phyloP scores from a whole-genome alignment of 2,113 vertebrate genomes.

The Emydura subglobosa region DNA sequence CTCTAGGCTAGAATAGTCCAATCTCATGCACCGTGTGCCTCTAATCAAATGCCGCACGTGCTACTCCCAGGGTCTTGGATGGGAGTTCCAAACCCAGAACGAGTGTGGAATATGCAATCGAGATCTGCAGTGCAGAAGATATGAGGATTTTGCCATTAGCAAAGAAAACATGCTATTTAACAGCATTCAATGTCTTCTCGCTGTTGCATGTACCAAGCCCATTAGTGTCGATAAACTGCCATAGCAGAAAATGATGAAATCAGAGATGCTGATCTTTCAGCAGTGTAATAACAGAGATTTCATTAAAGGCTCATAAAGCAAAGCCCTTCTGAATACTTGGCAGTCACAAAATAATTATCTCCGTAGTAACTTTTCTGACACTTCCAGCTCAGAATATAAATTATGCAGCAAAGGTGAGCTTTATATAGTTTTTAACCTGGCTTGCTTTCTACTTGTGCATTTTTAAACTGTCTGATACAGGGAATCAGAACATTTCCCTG shows the following conservation, averaged over 20 bases:
- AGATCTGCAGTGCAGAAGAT: background rate
- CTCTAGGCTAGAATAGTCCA: background rate
- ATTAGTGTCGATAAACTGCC: background rate
- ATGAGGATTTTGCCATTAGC: background rate
- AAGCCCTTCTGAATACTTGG: background rate
- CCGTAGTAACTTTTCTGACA: background rate
- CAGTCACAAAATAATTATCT: slow-evolving; percentile 25
- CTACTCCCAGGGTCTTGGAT: background rate
- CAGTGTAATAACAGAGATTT: background rate
- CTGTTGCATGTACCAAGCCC: accelerated
- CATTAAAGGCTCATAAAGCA: slow-evolving; percentile 35
- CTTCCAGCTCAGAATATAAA: background rate
- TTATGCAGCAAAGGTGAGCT: background rate
- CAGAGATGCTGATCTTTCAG: background rate
- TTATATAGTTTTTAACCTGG: background rate
- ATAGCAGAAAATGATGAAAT: background rate
- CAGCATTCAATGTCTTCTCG: background rate
- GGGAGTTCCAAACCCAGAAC: background rate
- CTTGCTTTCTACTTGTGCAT: background rate
- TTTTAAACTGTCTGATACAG: background rate
- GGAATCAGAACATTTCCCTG: background rate
- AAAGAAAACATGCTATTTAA: background rate
- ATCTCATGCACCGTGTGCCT: background rate
- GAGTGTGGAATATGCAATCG: accelerated
- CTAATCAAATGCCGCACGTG: background rate